Conservation (phyloP, 2,797 vertebrate genomes). For the Sebastes elongatus region DNA sequence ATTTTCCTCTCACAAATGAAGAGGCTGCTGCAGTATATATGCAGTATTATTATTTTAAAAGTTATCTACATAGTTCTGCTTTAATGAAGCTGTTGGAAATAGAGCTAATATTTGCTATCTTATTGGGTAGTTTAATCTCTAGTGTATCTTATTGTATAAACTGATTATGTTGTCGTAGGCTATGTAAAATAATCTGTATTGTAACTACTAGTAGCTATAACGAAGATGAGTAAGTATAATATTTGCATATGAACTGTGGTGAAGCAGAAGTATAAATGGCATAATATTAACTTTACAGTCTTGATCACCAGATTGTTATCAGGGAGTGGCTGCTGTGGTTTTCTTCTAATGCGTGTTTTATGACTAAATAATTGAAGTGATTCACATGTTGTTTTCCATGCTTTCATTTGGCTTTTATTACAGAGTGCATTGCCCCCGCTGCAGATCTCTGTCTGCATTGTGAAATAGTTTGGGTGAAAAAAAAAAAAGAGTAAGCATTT, state of each 20-base stretch:
- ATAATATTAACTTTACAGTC: too few relatives aligned
- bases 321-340: neutral
- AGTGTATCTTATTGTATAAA: neutral
- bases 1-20: too few relatives aligned
- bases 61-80: neutral
- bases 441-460: constrained; percentile 4
- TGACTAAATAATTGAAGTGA: neutral
- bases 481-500: neutral
- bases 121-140: neutral
- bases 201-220: neutral
- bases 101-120: neutral
- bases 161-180: neutral
- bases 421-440: neutral
- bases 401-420: neutral
- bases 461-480: neutral
- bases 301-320: neutral
- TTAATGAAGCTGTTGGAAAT: neutral
- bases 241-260: too few relatives aligned
- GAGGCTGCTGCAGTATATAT: too few relatives aligned
- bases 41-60: neutral
- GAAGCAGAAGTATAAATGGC: too few relatives aligned
- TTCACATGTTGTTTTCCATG: constrained; percentile 3
- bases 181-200: neutral
- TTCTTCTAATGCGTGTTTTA: neutral
- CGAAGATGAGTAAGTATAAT: too few relatives aligned